Base-by-base conservation (phyloP, 2,888 invertebrate genomes). In the Prosopocoilus inquinatus region DNA sequence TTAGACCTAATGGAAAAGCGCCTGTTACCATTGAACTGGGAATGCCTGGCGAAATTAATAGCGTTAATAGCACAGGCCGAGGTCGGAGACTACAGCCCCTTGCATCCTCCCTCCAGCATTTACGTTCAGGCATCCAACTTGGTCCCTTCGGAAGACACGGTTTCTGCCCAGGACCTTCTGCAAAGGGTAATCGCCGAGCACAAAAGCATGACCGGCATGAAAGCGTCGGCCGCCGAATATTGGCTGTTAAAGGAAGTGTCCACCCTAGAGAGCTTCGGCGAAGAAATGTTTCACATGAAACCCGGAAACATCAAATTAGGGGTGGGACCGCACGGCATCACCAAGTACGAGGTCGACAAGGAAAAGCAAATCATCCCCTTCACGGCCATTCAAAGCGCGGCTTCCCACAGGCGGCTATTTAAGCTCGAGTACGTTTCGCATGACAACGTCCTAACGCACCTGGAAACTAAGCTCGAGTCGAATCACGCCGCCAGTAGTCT, bases 321-420 rank as follows among this genome's bases (percentile, higher is more conserved):
- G 1, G 91, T 94, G 8, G 91, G 93, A 1, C 91, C 93, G 0
- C 88, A 90, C 66, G 93, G 93, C 53, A 85, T 94, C 61, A 87
- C 87, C 57, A 85, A 91, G 47, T 87, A 86, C 70, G 84, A 80
- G 58, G 84, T 81, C 69, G 86, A 83, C 71, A 84, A 82, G 67
- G 86, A 86, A 70, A 87, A 84, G 66, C 84, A 86, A 80, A 82
- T 85, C 74, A 90, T 91, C 74, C 88, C 90, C 33, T 91, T 90
- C 77, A 89, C 89, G 48, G 88, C 89, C 58, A 90, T 91, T 67
- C 86, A 89, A 66, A 87, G 88, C 64, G 91, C 91, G 2, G 88
- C 89, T 65, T 89, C 90, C 1, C 83, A 87, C 63, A 82, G 88
- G 7, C 84, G 89, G 53, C 82, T 84, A 65, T 91, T 91, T 75